These are phyloP conservation scores for Andrena dorsata DNA, from an alignment of 2,888 invertebrate genomes.

Conservation along the genomic window DNA sequence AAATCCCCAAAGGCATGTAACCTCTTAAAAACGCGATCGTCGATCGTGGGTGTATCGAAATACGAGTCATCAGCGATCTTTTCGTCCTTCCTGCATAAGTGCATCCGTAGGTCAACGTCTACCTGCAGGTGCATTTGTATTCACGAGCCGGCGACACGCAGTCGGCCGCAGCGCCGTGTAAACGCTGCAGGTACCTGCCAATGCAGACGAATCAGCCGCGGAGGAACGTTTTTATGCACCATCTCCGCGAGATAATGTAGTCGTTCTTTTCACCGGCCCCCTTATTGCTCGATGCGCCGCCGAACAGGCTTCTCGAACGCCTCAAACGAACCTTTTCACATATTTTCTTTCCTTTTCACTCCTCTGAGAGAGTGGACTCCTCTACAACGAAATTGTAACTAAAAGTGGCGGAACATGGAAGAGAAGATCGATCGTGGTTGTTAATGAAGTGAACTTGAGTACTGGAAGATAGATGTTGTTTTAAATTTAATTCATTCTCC, in stretches of 20 bases:
- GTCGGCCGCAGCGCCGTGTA: slow-evolving; percentile 60
- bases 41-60: slow-evolving; percentile 35
- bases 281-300: slow-evolving; percentile 22
- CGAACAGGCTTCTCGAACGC: slow-evolving; percentile 23
- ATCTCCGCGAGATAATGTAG: slow-evolving; percentile 54
- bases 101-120: slow-evolving; percentile 53
- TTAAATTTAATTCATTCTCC: no score
- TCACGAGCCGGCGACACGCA: slow-evolving; percentile 56
- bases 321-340: slow-evolving; percentile 26
- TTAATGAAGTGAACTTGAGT: not conserved
- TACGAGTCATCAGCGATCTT: slow-evolving; percentile 47
- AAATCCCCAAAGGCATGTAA: no score
- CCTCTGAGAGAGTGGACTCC: not conserved
- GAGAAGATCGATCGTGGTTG: not conserved
- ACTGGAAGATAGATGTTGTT: not conserved
- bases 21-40: slow-evolving; percentile 5
- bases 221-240: slow-evolving; percentile 53
- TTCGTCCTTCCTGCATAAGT: slow-evolving; percentile 54
- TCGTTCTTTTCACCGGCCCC: slow-evolving; percentile 48
- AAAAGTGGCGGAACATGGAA: not conserved
- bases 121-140: slow-evolving; percentile 63
- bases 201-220: slow-evolving; percentile 55
- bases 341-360: not conserved
- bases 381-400: slow-evolving; percentile 1
- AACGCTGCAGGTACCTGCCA: slow-evolving; percentile 67